These are phyloP conservation scores for Sitodiplosis mosellana DNA, from an alignment of 1,140 invertebrate species.

Conservation along the genomic window DNA sequence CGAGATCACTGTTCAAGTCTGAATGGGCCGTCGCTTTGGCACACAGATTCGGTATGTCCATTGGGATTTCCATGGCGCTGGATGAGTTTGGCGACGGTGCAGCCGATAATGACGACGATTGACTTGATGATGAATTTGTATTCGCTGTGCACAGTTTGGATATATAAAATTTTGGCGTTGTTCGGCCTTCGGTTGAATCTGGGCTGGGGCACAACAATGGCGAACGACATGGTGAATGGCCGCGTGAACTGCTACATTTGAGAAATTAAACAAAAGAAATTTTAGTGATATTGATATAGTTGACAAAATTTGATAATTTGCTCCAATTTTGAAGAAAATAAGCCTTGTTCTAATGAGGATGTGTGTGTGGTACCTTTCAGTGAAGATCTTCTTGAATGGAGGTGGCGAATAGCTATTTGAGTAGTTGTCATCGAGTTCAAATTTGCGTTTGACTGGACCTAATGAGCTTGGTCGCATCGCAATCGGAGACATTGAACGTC, in stretches of 20 bases:
- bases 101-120: slow-evolving; percentile 1
- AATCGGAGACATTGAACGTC: slow-evolving; percentile 67
- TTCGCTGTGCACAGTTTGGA: slow-evolving; percentile 1
- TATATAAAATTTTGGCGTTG: slow-evolving; percentile 2
- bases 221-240: background rate
- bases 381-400: slow-evolving; percentile 22
- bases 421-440: slow-evolving; percentile 45
- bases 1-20: background rate
- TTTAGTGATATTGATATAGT: too few species aligned
- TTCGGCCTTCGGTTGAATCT: slow-evolving; percentile 7
- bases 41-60: background rate
- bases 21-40: background rate
- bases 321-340: too few species aligned
- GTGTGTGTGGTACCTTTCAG: slow-evolving; percentile 11
- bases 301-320: background rate
- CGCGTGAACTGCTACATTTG: background rate
- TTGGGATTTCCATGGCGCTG: slow-evolving; percentile 1
- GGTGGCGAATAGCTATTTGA: slow-evolving; percentile 15
- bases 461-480: slow-evolving; percentile 54
- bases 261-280: too few species aligned
- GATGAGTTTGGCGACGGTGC: slow-evolving; percentile 1
- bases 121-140: background rate
- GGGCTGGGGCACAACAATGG: slow-evolving; percentile 21
- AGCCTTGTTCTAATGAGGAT: too few species aligned
- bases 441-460: slow-evolving; percentile 58